A percentile compares a stretch with the other conserved stretches of the same genome.
phyloP scores from a whole-genome alignment of 2,888 invertebrate genomes.

The Amphipyra tragopoginis region DNA sequence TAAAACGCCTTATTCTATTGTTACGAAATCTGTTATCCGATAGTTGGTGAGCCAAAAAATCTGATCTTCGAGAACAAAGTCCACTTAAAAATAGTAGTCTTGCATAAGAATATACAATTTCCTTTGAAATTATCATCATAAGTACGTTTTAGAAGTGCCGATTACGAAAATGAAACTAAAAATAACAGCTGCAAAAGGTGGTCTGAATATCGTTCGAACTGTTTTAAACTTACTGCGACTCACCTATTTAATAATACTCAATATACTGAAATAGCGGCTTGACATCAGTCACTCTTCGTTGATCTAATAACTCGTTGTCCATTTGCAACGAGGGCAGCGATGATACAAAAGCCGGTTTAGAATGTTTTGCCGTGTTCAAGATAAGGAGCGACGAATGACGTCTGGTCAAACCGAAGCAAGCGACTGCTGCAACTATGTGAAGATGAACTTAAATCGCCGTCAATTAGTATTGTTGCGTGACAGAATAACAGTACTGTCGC shows the following conservation, averaged over 20 bases:
- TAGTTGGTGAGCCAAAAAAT: no score
- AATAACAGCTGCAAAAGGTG: no score
- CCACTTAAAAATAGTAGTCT: no score
- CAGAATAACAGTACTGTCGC: conserved; percentile 77
- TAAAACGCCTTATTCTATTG: no score
- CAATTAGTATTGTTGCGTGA: conserved; percentile 84
- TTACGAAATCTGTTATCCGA: no score
- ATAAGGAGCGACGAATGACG: conserved; percentile 64
- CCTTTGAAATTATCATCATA: no score
- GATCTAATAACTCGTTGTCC: conserved; percentile 68
- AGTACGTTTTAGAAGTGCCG: no score
- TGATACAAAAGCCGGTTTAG: conserved; percentile 76
- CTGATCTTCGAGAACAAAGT: no score
- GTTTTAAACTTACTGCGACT: no score
- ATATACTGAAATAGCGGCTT: conserved; percentile 14
- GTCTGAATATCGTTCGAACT: no score
- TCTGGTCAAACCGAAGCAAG: conserved; percentile 34
- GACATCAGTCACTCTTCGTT: conserved; percentile 58
- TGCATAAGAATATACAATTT: no score
- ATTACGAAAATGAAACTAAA: no score
- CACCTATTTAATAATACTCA: not conserved
- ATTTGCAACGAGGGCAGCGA: conserved; percentile 68
- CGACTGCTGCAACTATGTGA: conserved; percentile 45
- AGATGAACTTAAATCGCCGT: conserved; percentile 67
- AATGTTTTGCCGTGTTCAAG: conserved; percentile 69